phyloP scores from a whole-genome alignment of 2,797 vertebrate species.

The Petrocephalus schoutedeni region DNA sequence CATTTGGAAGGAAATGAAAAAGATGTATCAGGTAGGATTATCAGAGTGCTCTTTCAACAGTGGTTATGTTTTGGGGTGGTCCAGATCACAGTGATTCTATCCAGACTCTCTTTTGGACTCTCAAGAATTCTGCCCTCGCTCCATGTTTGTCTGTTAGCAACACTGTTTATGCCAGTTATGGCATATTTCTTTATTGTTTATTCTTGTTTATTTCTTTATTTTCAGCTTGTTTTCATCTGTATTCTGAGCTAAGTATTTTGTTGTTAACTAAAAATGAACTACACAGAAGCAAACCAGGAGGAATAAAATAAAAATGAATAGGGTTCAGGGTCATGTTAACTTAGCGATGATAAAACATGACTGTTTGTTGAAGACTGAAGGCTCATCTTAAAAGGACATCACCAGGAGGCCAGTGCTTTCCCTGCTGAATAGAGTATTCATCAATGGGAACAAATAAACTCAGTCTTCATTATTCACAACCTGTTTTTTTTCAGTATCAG shows the following conservation, averaged over 20 bases:
- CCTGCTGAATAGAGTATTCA: neutral
- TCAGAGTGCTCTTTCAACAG: neutral
- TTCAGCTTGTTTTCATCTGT: neutral
- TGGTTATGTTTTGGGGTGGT: neutral
- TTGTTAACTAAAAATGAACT: neutral
- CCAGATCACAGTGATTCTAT: neutral
- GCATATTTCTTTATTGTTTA: neutral
- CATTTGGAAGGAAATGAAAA: neutral
- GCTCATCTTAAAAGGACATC: neutral
- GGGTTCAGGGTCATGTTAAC: neutral
- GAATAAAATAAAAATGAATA: neutral
- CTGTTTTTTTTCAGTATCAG: neutral
- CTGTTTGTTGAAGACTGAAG: neutral
- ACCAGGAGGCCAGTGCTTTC: neutral
- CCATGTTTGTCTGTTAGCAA: neutral
- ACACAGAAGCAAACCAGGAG: neutral
- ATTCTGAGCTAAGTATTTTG: neutral
- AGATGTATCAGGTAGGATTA: constrained; percentile 30
- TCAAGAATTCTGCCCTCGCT: neutral
- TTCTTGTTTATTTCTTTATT: neutral
- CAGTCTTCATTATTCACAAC: constrained; percentile 1
- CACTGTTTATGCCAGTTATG: neutral
- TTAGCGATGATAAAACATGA: neutral
- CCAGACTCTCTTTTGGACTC: neutral
- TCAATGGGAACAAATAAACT: neutral